Base-by-base conservation (phyloP, 2,797 vertebrate species). In the Rhinogobio ventralis region DNA sequence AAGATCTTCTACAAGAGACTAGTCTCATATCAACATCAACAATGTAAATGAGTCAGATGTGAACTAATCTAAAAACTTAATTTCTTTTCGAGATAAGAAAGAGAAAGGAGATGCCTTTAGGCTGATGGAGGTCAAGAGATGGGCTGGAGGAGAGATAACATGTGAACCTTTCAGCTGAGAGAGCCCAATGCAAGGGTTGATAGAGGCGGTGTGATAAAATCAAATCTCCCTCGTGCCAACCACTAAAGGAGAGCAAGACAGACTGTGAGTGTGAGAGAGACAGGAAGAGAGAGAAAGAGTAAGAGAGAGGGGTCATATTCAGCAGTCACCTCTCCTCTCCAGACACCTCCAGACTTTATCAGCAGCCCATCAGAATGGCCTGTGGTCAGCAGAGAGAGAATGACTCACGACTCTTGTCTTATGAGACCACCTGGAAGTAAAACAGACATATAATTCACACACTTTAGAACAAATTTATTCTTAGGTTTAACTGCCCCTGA, bases 91-190 rank as follows among this genome's bases (percentile, higher is more conserved):
- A 66, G 72, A 73, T 77, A 73, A 49, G 45, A 78, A 8, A 68
- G 15, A 57, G 17, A 57, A 30, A 19, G 49, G 10, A 42, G 83
- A 83, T 49, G 87, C 86, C 87, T 88, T 73, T 89, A 89, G 86
- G 87, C 55, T 64, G 42, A 71, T 69, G 64, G 73, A 82, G 79
- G 78, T 87, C 68, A 81, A 60, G 78, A 86, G 88, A 92, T 85
- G 85, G 89, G 84, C 79, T 68, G 87, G 88, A 90, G 88, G 69
- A 91, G 88, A 88, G 39, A 89, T 88, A 84, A 69, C 83, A 88
- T 88, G 85, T 83, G 78, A 82, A 85, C 79, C 79, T 66, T 79
- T 39, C 66, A 84, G 74, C 66, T 36, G 78, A 87, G 81, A 67
- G 87, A 68, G 66, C 45, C 51, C 15, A 83, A 82, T 85, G 75